phyloP scores from a whole-genome alignment of 92 coral and sea anemone genomes.

The Ricordea florida region DNA sequence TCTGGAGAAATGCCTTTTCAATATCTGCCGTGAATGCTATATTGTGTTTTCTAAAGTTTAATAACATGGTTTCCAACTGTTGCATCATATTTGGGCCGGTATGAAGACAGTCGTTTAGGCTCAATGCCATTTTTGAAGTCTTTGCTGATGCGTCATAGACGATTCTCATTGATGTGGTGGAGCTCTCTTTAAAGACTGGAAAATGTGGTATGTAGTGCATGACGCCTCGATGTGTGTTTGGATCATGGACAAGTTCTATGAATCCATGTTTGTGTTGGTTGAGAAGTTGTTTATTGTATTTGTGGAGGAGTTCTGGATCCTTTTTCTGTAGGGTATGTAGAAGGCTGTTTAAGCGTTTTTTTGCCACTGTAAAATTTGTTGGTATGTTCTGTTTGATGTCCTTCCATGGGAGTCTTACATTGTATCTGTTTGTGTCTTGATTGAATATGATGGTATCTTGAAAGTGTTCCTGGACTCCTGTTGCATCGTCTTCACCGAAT shows the following conservation, averaged over 20 bases:
- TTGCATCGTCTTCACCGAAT: no score
- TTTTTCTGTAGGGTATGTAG: conserved; percentile 28
- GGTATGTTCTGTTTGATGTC: background rate
- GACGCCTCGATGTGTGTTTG: conserved; percentile 18
- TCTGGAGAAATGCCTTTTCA: conserved; percentile 28
- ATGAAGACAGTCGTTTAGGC: conserved; percentile 59
- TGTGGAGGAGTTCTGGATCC: conserved; percentile 39
- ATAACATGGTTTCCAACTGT: conserved; percentile 6
- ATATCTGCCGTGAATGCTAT: conserved; percentile 42
- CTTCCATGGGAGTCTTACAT: background rate
- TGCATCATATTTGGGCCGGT: conserved; percentile 49
- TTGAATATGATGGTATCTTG: no score
- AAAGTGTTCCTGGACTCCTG: no score
- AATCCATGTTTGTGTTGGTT: conserved; percentile 58
- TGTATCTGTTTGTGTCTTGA: no score
- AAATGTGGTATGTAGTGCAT: conserved; percentile 63
- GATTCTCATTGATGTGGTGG: conserved; percentile 48
- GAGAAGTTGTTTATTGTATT: conserved; percentile 44
- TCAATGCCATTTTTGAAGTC: conserved; percentile 12
- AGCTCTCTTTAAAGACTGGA: conserved; percentile 65
- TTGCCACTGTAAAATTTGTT: background rate
- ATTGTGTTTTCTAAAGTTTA: conserved; percentile 41
- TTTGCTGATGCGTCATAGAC: conserved; percentile 59
- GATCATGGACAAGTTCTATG: conserved; percentile 42
- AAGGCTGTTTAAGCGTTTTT: background rate